phyloP scores from a whole-genome alignment of 2,113 vertebrate genomes.

The Limanda limanda region DNA sequence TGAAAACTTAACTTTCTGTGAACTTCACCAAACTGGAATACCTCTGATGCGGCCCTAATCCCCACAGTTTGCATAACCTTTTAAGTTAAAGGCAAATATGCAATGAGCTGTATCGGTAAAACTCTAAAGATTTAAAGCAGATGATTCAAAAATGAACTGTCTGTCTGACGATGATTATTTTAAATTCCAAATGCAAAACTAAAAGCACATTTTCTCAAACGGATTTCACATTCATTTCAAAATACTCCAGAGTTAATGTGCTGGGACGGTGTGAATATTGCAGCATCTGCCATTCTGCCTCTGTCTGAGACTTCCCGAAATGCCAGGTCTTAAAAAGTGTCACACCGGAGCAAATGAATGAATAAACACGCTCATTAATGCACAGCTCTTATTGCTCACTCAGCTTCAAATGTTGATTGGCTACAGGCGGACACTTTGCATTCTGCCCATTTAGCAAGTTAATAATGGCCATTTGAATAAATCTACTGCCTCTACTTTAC shows the following conservation, averaged over 20 bases:
- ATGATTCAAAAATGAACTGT: background rate
- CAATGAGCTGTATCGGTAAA: too few relatives aligned
- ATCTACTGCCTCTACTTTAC: background rate
- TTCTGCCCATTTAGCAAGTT: background rate
- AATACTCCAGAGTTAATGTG: background rate
- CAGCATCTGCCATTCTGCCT: conserved; percentile 12
- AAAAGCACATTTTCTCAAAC: background rate
- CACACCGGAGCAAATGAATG: background rate
- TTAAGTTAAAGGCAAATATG: too few relatives aligned
- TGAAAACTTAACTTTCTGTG: too few relatives aligned
- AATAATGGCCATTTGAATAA: background rate
- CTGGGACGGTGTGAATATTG: background rate
- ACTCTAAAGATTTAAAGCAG: background rate
- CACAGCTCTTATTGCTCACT: conserved; percentile 7
- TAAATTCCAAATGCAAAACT: background rate
- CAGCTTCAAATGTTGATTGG: background rate
- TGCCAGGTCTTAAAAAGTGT: conserved; percentile 15
- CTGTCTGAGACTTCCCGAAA: conserved; percentile 11
- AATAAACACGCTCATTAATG: conserved; percentile 31
- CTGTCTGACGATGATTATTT: too few relatives aligned
- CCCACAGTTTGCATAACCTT: too few relatives aligned
- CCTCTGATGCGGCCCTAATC: too few relatives aligned
- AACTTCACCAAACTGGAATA: too few relatives aligned
- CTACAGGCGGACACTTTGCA: background rate
- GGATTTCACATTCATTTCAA: background rate